Evolutionary conservation across 2,113 vertebrate genomes (phyloP).

Genomic region (Cacatua alba): DNA sequence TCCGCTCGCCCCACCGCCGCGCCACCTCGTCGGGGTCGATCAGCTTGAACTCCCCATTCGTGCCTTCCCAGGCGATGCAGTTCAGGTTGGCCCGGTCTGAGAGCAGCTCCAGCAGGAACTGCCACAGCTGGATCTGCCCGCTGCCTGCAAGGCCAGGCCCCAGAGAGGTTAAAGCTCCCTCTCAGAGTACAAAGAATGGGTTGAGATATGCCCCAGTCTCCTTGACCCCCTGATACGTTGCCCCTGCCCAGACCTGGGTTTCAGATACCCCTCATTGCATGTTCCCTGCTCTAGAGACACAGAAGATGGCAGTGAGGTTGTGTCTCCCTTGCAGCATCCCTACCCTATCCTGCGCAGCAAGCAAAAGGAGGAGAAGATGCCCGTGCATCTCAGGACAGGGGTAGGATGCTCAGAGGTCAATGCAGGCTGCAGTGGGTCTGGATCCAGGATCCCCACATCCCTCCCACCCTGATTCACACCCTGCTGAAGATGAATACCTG

Average conservation of each 20-base stretch:
- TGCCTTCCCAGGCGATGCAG: constrained; percentile 97
- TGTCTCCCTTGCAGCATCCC: neutral
- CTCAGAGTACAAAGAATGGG: neutral
- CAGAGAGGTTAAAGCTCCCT: neutral
- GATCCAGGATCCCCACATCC: neutral
- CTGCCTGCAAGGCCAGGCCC: constrained; percentile 80
- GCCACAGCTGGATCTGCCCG: constrained; percentile 98
- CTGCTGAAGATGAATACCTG: neutral
- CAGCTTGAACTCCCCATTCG: constrained; percentile 97
- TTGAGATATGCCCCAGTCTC: neutral
- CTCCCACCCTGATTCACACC: neutral
- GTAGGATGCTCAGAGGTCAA: neutral
- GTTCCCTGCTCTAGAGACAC: neutral
- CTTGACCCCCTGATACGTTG: rapidly evolving
- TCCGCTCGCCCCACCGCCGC: constrained; percentile 93
- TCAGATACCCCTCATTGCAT: neutral
- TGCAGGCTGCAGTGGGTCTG: neutral
- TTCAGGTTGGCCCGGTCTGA: constrained; percentile 90
- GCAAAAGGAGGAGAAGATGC: neutral
- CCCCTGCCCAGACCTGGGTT: neutral
- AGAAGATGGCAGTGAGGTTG: neutral
- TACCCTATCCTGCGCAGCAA: neutral
- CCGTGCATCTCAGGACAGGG: neutral
- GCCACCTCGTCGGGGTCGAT: constrained; percentile 97
- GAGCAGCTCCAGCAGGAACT: constrained; percentile 95